Evolutionary conservation across 2,797 vertebrate species (phyloP).

Genomic region (Tragopan temminckii): DNA sequence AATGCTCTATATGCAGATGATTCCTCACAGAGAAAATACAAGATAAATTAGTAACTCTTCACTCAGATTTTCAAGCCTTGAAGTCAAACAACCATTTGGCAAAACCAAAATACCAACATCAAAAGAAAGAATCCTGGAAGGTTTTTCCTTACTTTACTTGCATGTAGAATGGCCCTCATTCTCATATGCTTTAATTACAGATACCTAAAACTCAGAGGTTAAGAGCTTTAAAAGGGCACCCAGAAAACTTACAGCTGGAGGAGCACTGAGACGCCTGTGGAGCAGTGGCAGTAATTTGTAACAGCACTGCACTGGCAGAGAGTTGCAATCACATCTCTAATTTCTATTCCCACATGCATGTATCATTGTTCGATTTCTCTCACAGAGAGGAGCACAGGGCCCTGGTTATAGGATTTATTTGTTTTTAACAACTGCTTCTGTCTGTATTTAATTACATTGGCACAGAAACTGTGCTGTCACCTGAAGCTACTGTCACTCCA

Average conservation of each 20-base stretch:
- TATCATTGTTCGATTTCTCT: conserved; percentile 2
- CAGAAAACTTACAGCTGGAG: background rate
- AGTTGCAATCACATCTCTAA: background rate
- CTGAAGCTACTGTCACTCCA: background rate
- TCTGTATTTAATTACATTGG: background rate
- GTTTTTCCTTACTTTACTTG: background rate
- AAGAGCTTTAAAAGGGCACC: background rate
- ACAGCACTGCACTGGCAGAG: background rate
- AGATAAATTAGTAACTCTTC: background rate
- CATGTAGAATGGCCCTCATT: background rate
- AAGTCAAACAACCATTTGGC: background rate
- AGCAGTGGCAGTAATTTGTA: background rate
- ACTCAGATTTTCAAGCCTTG: conserved; percentile 3
- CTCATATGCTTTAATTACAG: background rate
- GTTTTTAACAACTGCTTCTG: background rate
- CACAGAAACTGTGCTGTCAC: background rate
- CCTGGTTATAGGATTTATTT: background rate
- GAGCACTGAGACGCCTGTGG: background rate
- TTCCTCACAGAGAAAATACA: background rate
- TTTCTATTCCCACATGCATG: background rate
- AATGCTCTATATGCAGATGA: background rate
- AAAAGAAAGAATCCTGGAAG: background rate
- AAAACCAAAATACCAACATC: conserved; percentile 19
- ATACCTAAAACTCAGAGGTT: background rate
- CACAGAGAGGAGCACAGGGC: background rate